phyloP scores from a whole-genome alignment of 1,140 invertebrate species.

The Drosophila erecta region DNA sequence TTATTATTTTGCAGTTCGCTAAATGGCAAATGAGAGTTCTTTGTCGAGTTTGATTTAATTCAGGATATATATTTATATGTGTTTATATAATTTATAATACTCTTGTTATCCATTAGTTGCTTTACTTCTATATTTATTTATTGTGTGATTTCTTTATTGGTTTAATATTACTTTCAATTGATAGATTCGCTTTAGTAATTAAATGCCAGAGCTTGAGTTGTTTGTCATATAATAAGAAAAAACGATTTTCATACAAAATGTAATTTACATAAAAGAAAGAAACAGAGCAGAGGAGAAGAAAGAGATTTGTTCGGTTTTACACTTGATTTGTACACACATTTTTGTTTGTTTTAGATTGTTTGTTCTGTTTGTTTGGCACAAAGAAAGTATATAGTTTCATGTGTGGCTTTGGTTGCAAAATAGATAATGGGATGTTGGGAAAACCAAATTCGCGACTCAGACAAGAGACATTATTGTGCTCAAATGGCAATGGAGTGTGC shows the following conservation, averaged over 20 bases:
- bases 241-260: conserved; percentile 72
- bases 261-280: conserved; percentile 80
- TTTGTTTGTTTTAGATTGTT: conserved; percentile 51
- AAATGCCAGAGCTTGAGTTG: conserved; percentile 77
- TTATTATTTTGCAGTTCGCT: conserved; percentile 36
- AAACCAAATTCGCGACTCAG: conserved; percentile 20
- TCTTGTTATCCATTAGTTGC: conserved; percentile 66
- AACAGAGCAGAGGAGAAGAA: conserved; percentile 83
- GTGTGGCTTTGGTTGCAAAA: conserved; percentile 40
- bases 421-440: conserved; percentile 27
- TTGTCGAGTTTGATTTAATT: conserved; percentile 30
- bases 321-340: conserved; percentile 80
- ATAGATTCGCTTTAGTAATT: conserved; percentile 75
- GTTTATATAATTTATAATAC: conserved; percentile 58
- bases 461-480: conserved; percentile 38
- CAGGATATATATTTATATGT: conserved; percentile 42
- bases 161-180: conserved; percentile 66
- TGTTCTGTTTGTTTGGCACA: conserved; percentile 25
- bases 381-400: conserved; percentile 19
- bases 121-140: conserved; percentile 56
- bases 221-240: conserved; percentile 71
- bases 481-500: conserved; percentile 33
- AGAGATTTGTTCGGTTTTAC: conserved; percentile 81
- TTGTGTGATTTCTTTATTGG: conserved; percentile 51
- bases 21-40: conserved; percentile 48